Evolutionary conservation across 2,113 vertebrate species (phyloP), one percentile per base, ranked within the genome.

Genomic region (Centropus unirufus): DNA sequence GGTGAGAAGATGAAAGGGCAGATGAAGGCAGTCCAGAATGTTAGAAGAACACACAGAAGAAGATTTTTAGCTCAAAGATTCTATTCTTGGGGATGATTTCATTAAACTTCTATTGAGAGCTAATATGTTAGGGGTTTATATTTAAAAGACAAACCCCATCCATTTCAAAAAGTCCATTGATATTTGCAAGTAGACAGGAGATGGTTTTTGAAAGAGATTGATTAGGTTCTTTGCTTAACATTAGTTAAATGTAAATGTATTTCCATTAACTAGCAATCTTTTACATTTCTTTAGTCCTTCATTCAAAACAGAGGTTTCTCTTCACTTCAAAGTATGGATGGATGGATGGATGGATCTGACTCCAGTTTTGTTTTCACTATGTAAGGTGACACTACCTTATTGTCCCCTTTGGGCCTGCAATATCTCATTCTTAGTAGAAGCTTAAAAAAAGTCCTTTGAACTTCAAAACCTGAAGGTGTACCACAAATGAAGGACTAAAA

Each of bases 41-140:
- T 68, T 72, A 63, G 66, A 62, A 73, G 26, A 88, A 55, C 14
- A 36, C 44, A 54, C 21, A 59, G 61, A 86, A 69, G 22, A 54
- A 55, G 52, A 51, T 29, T 51, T 39, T 83, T 96, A 80, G 12
- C 16, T 75, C 68, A 82, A 68, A 68, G 62, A 44, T 57, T 6
- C 66, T 80, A 58, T 63, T 85, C n/a, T 79, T 84, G 69, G 62
- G 68, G 49, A 75, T 84, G 73, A 46, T 92, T 96, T 96, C 77
- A 74, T 95, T 52, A 82, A 72, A 84, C 21, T 63, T 78, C n/a
- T 34, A 29, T 79, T 64, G 79, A 63, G 18, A 79, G 29, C 64
- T 73, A 75, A 24, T 75, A 51, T 49, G 29, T 87, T 72, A 62
- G 34, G 29, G 11, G 14, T 18, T 92, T 72, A 51, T 92, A 78